These are phyloP conservation scores for Podargus strigoides DNA, from an alignment of 2,797 vertebrate genomes.

Conservation along the genomic window DNA sequence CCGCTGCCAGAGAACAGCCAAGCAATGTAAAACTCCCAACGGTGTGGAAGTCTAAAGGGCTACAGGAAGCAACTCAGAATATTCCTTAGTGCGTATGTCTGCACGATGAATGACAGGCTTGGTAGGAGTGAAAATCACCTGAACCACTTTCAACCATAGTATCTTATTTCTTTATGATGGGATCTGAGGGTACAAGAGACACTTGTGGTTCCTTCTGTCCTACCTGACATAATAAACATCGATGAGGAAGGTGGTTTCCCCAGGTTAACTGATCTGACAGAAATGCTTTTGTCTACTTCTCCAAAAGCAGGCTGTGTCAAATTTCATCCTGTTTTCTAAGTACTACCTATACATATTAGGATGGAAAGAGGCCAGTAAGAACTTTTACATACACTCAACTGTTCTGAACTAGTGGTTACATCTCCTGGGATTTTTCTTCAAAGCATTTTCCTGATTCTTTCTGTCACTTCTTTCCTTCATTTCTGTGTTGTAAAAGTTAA, in stretches of 20 bases:
- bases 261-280: neutral
- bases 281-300: neutral
- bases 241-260: neutral
- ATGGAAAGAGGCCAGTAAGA: neutral
- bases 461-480: rapidly evolving
- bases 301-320: neutral
- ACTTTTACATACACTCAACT: neutral
- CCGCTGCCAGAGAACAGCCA: neutral
- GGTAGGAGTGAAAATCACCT: neutral
- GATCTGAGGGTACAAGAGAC: neutral
- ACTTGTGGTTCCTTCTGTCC: neutral
- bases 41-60: neutral
- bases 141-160: neutral
- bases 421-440: neutral
- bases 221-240: neutral
- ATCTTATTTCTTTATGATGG: neutral
- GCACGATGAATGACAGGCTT: neutral
- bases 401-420: neutral
- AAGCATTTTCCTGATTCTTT: neutral
- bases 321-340: neutral
- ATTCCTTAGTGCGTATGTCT: neutral
- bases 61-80: neutral
- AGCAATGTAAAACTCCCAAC: neutral
- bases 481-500: neutral
- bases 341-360: neutral